Conservation (phyloP, 2,797 vertebrate genomes). For the Adrianichthys oophorus region DNA sequence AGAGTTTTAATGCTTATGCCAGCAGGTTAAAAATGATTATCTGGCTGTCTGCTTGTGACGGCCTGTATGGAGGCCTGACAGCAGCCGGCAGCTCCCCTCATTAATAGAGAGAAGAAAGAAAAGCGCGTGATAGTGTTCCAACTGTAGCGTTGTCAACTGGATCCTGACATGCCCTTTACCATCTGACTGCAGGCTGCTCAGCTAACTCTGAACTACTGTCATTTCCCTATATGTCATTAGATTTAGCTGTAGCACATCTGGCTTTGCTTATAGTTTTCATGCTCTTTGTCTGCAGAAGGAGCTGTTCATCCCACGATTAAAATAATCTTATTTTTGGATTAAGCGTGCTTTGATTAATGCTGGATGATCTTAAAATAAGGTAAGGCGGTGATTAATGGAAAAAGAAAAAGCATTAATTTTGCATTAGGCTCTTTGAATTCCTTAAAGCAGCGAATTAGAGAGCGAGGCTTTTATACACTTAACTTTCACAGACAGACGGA, state of each 20-base stretch:
- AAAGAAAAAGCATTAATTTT: conserved; percentile 10
- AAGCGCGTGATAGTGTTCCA: conserved; percentile 24
- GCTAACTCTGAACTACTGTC: conserved; percentile 36
- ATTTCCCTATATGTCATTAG: conserved; percentile 50
- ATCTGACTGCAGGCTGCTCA: conserved; percentile 47
- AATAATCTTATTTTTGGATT: conserved; percentile 26
- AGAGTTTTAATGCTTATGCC: conserved; percentile 76
- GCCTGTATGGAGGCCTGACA: conserved; percentile 57
- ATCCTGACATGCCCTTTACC: conserved; percentile 59
- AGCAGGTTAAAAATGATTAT: conserved; percentile 81
- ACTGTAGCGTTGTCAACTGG: conserved; percentile 44
- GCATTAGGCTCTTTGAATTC: conserved; percentile 14
- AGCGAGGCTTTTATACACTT: conserved; percentile 5
- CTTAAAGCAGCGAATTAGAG: conserved; percentile 2
- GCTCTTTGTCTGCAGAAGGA: neutral
- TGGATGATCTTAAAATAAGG: conserved; percentile 17
- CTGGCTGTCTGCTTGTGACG: conserved; percentile 65
- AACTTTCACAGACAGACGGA: neutral
- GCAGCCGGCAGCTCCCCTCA: conserved; percentile 60
- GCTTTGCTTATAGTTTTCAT: neutral
- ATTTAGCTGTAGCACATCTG: conserved; percentile 37
- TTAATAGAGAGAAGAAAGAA: conserved; percentile 37
- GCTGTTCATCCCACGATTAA: neutral
- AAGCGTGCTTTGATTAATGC: conserved; percentile 18
- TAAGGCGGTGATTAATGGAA: conserved; percentile 16